phyloP scores from a whole-genome alignment of 2,888 invertebrate genomes.

The Cryptophagus acutangulus region DNA sequence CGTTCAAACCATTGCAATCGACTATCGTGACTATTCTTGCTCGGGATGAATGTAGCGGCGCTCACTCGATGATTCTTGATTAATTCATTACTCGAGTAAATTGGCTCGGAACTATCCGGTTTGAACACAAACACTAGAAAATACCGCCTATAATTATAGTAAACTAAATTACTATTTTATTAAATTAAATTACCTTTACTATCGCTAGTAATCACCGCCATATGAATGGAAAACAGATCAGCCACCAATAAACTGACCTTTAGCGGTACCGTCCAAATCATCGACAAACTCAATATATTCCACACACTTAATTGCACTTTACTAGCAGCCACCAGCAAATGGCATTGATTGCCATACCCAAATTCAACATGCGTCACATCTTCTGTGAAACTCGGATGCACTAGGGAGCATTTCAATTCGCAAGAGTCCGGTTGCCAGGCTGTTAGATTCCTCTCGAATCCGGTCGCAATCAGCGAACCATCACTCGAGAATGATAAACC shows the following conservation, averaged over 20 bases:
- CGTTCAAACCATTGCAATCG: constrained; percentile 56
- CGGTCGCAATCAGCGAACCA: constrained; percentile 69
- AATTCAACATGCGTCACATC: constrained; percentile 53
- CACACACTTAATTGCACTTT: constrained; percentile 60
- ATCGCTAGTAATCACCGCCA: constrained; percentile 62
- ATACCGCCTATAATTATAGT: neutral
- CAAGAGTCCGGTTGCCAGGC: constrained; percentile 62
- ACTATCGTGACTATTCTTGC: constrained; percentile 46
- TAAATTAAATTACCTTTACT: constrained; percentile 56
- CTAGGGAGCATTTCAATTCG: constrained; percentile 55
- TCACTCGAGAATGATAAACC: constrained; percentile 66
- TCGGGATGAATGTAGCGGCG: constrained; percentile 57
- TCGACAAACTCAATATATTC: constrained; percentile 65
- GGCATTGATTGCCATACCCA: constrained; percentile 54
- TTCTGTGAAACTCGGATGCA: constrained; percentile 41
- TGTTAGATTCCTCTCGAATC: constrained; percentile 62
- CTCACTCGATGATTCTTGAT: constrained; percentile 47
- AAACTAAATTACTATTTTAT: no score
- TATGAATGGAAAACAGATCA: constrained; percentile 61
- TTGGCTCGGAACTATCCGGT: constrained; percentile 53
- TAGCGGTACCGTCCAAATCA: constrained; percentile 63
- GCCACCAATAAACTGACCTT: constrained; percentile 49
- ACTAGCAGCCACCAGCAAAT: constrained; percentile 57
- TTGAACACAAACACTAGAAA: constrained; percentile 61
- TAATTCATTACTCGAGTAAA: constrained; percentile 51